Evolutionary conservation across 2,888 invertebrate species (phyloP), one percentile per base, ranked within the genome.

Genomic region (Ochropacha duplaris): DNA sequence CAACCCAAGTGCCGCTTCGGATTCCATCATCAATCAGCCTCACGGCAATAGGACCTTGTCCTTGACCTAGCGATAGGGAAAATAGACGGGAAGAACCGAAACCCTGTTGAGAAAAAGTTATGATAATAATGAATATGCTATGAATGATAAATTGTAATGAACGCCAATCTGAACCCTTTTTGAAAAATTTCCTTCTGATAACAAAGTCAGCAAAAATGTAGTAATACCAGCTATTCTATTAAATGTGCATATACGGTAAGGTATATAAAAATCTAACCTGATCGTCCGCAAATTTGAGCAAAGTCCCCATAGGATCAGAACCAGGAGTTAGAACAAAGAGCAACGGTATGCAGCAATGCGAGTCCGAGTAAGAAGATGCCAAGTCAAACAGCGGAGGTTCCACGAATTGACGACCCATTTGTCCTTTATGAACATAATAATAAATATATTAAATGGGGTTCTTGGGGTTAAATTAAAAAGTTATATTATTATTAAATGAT

Each of bases 311-410:
- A 0, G 99, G 99, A 93, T 99, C 99, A 0, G 98, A 97, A 4
- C 98, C 98, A 0, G 98, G 98, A 0, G 98, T 98, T 61, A 99
- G 88, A 26, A 99, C 95, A 78, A 99, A 98, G 72, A 99, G 96
- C 59, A 99, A 86, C 0, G 99, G 99, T n/a, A 97, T 95, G 75
- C 95, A 96, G 78, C 96, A 96, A 73, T 97, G 96, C 0, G 98
- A 98, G 79, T 98, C 98, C 0, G 93, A 90, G 81, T 96, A 99
- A 0, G 97, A 97, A 1, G 97, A 96, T 0, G 93, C 87, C 67
- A 99, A 90, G 87, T 98, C 97, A 81, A 98, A 98, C 0, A 97
- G 96, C 0, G 98, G 98, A 0, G 98, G 97, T 80, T 98, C 97
- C 9, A 98, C 95, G 81, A 96, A 99, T 75, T 95, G 93, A 54